Evolutionary conservation across 2,888 invertebrate species (phyloP).

Genomic region (Thera britannica): DNA sequence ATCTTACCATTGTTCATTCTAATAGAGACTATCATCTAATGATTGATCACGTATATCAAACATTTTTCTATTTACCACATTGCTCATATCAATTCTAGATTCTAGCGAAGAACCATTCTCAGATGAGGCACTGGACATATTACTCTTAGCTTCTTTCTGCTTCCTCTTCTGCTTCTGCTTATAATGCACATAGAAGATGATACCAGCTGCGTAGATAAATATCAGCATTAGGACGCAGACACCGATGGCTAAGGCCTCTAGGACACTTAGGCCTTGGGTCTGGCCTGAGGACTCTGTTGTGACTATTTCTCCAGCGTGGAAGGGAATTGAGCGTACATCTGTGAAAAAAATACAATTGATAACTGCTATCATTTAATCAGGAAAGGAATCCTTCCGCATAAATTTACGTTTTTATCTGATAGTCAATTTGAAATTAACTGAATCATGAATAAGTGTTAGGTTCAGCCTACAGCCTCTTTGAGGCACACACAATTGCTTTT

Average conservation of each 20-base stretch:
- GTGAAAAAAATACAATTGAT: slow-evolving; percentile 37
- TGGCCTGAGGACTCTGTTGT: slow-evolving; percentile 78
- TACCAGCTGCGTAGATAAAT: slow-evolving; percentile 93
- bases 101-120: slow-evolving; percentile 71
- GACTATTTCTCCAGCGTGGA: slow-evolving; percentile 86
- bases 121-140: slow-evolving; percentile 63
- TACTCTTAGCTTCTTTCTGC: slow-evolving; percentile 71
- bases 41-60: background rate
- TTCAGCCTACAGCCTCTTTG: no score
- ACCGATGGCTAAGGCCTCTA: slow-evolving; percentile 92
- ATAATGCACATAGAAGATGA: slow-evolving; percentile 91
- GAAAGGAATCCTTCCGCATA: no score
- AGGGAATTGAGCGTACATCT: slow-evolving; percentile 93
- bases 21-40: slow-evolving; percentile 1
- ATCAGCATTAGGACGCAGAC: slow-evolving; percentile 91
- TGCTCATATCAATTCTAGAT: slow-evolving; percentile 74
- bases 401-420: no score
- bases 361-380: no score
- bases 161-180: slow-evolving; percentile 87
- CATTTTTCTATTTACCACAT: slow-evolving; percentile 60
- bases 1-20: background rate
- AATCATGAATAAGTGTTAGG: no score
- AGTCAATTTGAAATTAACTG: no score
- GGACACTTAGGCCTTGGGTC: slow-evolving; percentile 87
- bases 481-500: no score